Conservation (phyloP, 2,888 invertebrate species). For the Pandemis cinnamomeana region DNA sequence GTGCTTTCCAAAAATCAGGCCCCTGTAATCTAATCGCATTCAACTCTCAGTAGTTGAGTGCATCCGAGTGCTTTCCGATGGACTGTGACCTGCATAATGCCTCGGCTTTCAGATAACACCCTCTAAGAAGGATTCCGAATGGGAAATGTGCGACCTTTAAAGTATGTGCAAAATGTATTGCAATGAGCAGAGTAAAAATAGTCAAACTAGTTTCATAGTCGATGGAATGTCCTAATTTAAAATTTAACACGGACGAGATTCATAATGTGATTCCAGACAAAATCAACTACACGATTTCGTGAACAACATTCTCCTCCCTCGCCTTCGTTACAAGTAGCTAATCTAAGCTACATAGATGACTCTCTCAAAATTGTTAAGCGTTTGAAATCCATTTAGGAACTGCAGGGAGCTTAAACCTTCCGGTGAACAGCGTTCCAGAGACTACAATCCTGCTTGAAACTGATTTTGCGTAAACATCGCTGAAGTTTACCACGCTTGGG, state of each 20-base stretch:
- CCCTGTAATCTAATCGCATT: constrained; percentile 11
- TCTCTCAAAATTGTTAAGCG: background rate
- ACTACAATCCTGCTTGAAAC: background rate
- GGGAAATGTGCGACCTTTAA: background rate
- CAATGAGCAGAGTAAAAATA: background rate
- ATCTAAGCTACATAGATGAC: background rate
- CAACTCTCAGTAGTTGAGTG: constrained; percentile 18
- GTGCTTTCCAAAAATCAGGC: no score
- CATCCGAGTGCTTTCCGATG: constrained; percentile 11
- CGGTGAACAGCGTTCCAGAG: background rate
- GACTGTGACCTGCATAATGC: constrained; percentile 6
- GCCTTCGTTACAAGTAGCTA: background rate
- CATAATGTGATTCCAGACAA: background rate
- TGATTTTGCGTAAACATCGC: constrained; percentile 10
- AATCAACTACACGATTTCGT: background rate
- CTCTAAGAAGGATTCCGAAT: constrained; percentile 12
- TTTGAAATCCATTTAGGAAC: constrained; percentile 6
- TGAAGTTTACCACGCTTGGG: constrained; percentile 20
- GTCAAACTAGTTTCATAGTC: background rate
- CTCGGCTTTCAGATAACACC: constrained; percentile 4
- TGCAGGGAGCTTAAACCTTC: background rate
- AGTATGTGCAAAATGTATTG: background rate
- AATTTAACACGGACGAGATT: background rate
- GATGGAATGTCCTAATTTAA: background rate
- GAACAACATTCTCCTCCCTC: background rate